Conservation (phyloP, 92 coral and sea anemone species). For the Actinostola sp. region DNA sequence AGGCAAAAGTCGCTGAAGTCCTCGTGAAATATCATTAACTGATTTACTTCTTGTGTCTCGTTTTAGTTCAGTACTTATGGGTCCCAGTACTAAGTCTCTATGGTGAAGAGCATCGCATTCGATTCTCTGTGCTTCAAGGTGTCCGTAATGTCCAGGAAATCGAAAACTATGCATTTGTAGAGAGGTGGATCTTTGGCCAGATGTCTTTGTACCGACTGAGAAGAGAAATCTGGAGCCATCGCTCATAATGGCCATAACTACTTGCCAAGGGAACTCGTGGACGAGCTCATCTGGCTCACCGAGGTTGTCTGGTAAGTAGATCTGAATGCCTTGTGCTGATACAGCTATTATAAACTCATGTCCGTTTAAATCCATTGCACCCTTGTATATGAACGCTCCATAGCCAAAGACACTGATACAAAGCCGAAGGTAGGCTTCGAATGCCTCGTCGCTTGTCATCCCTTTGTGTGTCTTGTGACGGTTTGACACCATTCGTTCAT, state of each 20-base stretch:
- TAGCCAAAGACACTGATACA: constrained; percentile 63
- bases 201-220: constrained; percentile 7
- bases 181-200: constrained; percentile 7
- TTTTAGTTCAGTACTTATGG: background rate
- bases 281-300: constrained; percentile 65
- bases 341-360: constrained; percentile 66
- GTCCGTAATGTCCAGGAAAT: constrained; percentile 20
- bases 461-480: constrained; percentile 77
- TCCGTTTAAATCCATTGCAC: constrained; percentile 68
- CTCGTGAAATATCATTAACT: constrained; percentile 8
- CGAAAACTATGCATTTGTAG: constrained; percentile 27
- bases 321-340: constrained; percentile 70
- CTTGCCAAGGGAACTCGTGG: constrained; percentile 71
- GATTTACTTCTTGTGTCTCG: constrained; percentile 19
- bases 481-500: constrained; percentile 71
- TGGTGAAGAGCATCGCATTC: constrained; percentile 6
- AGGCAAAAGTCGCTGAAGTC: constrained; percentile 14
- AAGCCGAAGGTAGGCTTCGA: constrained; percentile 60
- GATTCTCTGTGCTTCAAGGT: constrained; percentile 20
- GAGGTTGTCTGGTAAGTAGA: constrained; percentile 54
- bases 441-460: constrained; percentile 69
- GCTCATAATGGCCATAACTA: constrained; percentile 56
- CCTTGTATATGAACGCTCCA: constrained; percentile 71
- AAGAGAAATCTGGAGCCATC: constrained; percentile 63
- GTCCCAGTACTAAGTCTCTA: constrained; percentile 9